Conservation (phyloP, 2,888 invertebrate species). For the Hirtodrosophila trivittata region DNA sequence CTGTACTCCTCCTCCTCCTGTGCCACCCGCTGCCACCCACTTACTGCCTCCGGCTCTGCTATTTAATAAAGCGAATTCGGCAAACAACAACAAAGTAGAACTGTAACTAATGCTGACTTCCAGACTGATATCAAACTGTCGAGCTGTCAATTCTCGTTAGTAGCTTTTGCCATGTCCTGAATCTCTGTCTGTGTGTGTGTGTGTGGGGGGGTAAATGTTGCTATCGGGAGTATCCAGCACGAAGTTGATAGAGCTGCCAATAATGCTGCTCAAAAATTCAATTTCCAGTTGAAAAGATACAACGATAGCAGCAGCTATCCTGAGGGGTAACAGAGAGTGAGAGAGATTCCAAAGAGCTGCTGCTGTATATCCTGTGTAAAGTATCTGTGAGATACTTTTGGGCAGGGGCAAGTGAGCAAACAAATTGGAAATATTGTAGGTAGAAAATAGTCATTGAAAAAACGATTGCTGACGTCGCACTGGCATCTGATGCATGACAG, state of each 20-base stretch:
- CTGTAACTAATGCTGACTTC: constrained; percentile 75
- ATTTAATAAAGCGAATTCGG: constrained; percentile 64
- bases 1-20: too few relatives aligned
- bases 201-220: constrained; percentile 15
- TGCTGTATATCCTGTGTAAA: constrained; percentile 20
- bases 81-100: constrained; percentile 27
- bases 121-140: constrained; percentile 76
- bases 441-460: constrained; percentile 68
- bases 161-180: constrained; percentile 42
- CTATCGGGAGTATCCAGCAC: constrained; percentile 24
- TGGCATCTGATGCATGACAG: constrained; percentile 58
- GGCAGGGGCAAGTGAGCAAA: constrained; percentile 27
- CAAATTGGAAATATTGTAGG: constrained; percentile 68
- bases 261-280: constrained; percentile 75
- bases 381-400: constrained; percentile 20
- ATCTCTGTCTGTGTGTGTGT: constrained; percentile 10
- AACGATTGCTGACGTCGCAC: constrained; percentile 70
- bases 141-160: constrained; percentile 77
- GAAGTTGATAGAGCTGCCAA: constrained; percentile 35
- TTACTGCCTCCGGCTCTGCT: constrained; percentile 7
- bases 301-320: constrained; percentile 23
- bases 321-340: constrained; percentile 9
- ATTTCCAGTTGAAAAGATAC: constrained; percentile 75
- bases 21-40: neutral
- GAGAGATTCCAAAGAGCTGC: constrained; percentile 3